Percentiles rank a stretch among this genome's conserved stretches.
These are phyloP conservation scores for Capromys pilorides DNA, from an alignment of 2,797 vertebrate genomes.

Conservation along the genomic window DNA sequence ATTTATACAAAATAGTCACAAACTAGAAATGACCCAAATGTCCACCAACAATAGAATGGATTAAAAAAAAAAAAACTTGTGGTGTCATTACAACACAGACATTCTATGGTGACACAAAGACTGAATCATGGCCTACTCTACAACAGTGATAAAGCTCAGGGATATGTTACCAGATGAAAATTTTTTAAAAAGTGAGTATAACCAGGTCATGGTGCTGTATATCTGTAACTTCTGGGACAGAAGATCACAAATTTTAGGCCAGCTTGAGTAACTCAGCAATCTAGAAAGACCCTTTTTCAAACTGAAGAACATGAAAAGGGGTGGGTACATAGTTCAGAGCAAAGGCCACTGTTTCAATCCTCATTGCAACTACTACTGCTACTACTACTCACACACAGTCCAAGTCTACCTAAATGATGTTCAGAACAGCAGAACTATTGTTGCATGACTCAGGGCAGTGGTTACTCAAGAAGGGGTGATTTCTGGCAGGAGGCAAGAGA, in stretches of 20 bases:
- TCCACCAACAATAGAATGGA: background rate
- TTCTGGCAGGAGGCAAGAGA: background rate
- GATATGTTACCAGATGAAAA: background rate
- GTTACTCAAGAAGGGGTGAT: background rate
- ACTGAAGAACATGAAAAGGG: background rate
- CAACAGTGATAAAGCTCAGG: background rate
- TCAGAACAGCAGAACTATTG: background rate
- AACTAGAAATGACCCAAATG: constrained; percentile 40
- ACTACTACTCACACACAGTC: background rate
- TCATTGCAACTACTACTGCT: background rate
- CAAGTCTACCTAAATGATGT: background rate
- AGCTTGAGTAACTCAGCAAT: background rate
- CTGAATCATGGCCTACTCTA: background rate
- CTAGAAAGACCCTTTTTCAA: background rate
- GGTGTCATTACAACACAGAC: background rate
- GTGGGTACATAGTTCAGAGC: background rate
- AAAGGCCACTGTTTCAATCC: background rate
- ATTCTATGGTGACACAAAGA: background rate
- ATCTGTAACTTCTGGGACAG: background rate
- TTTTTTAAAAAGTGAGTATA: background rate
- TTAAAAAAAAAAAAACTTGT: background rate
- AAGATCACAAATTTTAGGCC: background rate
- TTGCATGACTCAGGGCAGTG: background rate
- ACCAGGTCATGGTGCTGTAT: background rate
- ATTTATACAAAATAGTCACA: background rate